Conservation (phyloP, 2,797 vertebrate species). For the Hoplostethus mediterraneus region DNA sequence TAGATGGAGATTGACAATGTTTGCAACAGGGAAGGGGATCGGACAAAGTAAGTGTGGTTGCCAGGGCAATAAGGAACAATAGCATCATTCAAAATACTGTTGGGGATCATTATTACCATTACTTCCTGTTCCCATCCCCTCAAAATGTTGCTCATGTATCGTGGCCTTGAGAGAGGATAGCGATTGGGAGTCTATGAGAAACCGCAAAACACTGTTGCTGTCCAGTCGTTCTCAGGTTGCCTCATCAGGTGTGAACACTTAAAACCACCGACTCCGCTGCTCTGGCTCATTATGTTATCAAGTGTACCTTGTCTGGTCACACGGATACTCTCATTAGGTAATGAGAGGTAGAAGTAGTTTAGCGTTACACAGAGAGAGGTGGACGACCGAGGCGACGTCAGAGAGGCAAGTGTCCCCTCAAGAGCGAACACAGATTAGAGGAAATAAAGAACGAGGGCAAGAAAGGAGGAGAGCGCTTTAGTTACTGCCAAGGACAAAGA, state of each 20-base stretch:
- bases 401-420: slow-evolving; percentile 6
- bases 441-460: slow-evolving; percentile 29
- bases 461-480: slow-evolving; percentile 23
- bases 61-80: neutral
- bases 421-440: slow-evolving; percentile 14
- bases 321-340: slow-evolving; percentile 67
- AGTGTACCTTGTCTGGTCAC: slow-evolving; percentile 62
- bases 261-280: slow-evolving; percentile 49
- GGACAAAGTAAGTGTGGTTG: no score
- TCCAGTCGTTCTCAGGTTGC: slow-evolving; percentile 55
- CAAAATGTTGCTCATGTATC: neutral
- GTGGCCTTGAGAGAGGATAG: slow-evolving; percentile 1
- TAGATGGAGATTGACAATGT: no score
- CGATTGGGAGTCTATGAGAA: slow-evolving; percentile 32
- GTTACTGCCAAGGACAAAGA: slow-evolving; percentile 41
- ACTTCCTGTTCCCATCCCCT: neutral
- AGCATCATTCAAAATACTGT: neutral
- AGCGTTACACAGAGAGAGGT: slow-evolving; percentile 49
- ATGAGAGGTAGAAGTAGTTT: slow-evolving; percentile 61
- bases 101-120: neutral
- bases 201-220: slow-evolving; percentile 33
- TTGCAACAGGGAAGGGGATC: no score
- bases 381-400: slow-evolving; percentile 12
- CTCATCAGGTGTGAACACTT: slow-evolving; percentile 51
- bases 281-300: slow-evolving; percentile 72